Evolutionary conservation across 1,140 invertebrate species (phyloP).

Genomic region (Thrips palmi): DNA sequence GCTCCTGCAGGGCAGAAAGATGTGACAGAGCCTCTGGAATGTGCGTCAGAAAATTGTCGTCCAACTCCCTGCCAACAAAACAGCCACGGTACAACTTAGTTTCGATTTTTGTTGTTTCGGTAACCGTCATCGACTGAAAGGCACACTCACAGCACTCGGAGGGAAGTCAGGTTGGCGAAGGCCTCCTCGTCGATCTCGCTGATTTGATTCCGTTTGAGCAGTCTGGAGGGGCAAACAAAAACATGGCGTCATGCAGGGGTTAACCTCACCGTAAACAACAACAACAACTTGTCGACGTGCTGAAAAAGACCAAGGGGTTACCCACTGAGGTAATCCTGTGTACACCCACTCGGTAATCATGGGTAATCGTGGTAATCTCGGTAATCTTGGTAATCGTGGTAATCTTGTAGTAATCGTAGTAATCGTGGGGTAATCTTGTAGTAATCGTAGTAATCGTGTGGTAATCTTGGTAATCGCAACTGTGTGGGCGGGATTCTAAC

Average conservation of each 20-base stretch:
- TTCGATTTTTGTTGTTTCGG: background rate
- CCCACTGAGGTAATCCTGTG: no score
- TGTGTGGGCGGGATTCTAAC: no score
- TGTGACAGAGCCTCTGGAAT: conserved; percentile 42
- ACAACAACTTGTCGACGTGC: conserved; percentile 6
- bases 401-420: no score
- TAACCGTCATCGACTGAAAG: conserved; percentile 14
- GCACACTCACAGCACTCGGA: conserved; percentile 51
- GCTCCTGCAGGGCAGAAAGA: conserved; percentile 42
- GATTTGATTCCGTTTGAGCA: conserved; percentile 47
- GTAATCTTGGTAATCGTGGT: no score
- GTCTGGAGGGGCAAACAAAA: conserved; percentile 25
- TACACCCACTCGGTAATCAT: no score
- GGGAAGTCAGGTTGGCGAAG: conserved; percentile 39
- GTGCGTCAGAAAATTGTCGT: conserved; percentile 48
- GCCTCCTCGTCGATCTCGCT: conserved; percentile 38
- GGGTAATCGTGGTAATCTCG: no score
- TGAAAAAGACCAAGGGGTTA: no score
- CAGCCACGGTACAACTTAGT: background rate
- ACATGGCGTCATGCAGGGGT: no score
- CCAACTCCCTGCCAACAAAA: conserved; percentile 40
- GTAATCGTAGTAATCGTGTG: no score
- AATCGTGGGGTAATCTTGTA: no score
- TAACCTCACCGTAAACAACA: no score
- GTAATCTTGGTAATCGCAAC: no score